Base-by-base conservation (phyloP, 2,888 invertebrate species). In the Choreutis nemorana region DNA sequence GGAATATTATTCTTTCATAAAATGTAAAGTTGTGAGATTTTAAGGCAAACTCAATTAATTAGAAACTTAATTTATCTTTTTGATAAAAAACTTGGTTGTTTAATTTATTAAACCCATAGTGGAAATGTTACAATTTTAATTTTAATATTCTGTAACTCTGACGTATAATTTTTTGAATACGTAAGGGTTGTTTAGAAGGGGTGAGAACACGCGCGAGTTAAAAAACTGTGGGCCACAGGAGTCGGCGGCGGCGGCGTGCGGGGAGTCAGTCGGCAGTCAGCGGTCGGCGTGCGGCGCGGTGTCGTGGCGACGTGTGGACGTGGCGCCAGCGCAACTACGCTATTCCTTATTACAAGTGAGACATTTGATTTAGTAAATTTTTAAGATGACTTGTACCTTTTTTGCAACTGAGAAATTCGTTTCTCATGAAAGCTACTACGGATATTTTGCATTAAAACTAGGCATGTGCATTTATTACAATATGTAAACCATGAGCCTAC, bases 161-260 rank as follows among this genome's bases (percentile, higher is more conserved):
- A 61, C 43, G 60, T 52, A 52, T 54, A 49, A 51, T 50, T 59
- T 55, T 60, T 63, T 72, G 68, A 61, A 66, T 70, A 67, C 60
- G 72, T 58, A 68, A 75, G 78, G 77, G 75, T 71, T 75, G 60
- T 54, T 53, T 55, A 55, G 42, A 45, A 33, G 45, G 38, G 48
- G 41, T 39, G 62, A 59, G 66, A 65, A 68, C 65, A 67, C 66
- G 64, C 55, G 63, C 55, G 54, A 53, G 53, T 66, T 48, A 68
- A 64, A 66, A 67, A 64, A 63, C 64, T 61, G 65, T 66, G 70
- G 63, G 65, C 64, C 60, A 56, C 60, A 48, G 47, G n/a, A 44
- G 50, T 47, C 44, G 48, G 22, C 27, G 57, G 53, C 49, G 55
- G 50, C 46, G 46, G 45, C 42, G 40, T 33, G 35, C 30, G 45